These are phyloP conservation scores for Clistopyga incitator DNA, from an alignment of 2,888 invertebrate genomes.

Conservation along the genomic window DNA sequence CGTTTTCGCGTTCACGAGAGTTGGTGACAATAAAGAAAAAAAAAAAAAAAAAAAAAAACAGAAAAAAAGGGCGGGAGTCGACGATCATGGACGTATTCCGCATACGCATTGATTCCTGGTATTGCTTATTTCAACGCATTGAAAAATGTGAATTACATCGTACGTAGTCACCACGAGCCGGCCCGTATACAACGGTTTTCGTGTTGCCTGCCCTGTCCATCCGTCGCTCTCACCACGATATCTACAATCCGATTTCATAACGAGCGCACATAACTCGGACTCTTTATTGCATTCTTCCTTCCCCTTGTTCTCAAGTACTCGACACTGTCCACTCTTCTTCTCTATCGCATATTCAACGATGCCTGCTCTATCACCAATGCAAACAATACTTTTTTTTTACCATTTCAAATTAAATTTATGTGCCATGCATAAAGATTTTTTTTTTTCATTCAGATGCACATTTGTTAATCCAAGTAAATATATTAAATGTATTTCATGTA, in stretches of 20 bases:
- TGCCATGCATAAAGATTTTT: background rate
- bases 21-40: background rate
- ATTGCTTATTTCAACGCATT: conserved; percentile 10
- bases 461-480: no score
- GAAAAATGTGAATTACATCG: background rate
- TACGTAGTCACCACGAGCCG: background rate
- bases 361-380: background rate
- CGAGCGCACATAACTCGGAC: conserved; percentile 31
- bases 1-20: background rate
- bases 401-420: background rate
- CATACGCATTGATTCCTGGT: background rate
- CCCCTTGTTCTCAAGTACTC: background rate
- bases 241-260: conserved; percentile 41
- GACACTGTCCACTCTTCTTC: background rate
- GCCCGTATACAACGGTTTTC: background rate
- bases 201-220: background rate
- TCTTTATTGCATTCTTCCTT: conserved; percentile 21
- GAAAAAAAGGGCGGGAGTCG: no score
- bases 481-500: no score
- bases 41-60: no score
- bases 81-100: background rate
- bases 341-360: background rate
- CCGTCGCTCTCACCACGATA: background rate
- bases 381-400: background rate
- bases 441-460: no score